phyloP scores from a whole-genome alignment of 1,140 invertebrate genomes.

The Araneus ventricosus region DNA sequence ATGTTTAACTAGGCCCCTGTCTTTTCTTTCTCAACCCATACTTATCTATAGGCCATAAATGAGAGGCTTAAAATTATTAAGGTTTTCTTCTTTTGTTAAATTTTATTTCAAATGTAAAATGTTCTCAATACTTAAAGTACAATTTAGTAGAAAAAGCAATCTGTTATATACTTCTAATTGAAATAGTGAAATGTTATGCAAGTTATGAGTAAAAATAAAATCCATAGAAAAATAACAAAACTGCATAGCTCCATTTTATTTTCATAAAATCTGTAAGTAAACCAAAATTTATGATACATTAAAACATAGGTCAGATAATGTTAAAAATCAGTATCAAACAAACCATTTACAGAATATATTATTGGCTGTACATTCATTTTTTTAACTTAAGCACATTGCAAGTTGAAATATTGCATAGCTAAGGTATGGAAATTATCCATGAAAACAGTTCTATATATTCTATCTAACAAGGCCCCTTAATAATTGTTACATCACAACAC shows the following conservation, averaged over 20 bases:
- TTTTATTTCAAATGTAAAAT: no score
- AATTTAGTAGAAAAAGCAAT: no score
- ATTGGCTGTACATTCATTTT: conserved; percentile 24
- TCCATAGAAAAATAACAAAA: conserved; percentile 1
- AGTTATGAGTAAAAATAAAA: background rate
- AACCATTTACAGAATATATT: conserved; percentile 17
- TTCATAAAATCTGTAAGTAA: conserved; percentile 26
- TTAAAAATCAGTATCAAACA: conserved; percentile 27
- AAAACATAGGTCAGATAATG: conserved; percentile 1
- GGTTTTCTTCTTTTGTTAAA: no score
- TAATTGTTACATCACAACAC: background rate
- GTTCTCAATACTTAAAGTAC: no score
- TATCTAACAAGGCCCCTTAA: conserved; percentile 8
- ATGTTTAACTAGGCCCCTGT: no score
- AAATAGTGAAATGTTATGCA: no score
- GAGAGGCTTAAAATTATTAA: no score
- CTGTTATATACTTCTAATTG: no score
- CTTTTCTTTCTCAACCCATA: no score
- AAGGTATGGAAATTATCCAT: background rate
- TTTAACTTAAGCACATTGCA: conserved; percentile 11
- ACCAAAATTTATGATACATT: background rate
- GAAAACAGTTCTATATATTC: background rate
- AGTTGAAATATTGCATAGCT: conserved; percentile 1
- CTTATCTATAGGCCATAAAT: no score
- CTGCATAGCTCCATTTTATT: conserved; percentile 15